phyloP scores from a whole-genome alignment of 37 sponge, comb jelly and placozoan species.

The Cladorhizidae sp. region DNA sequence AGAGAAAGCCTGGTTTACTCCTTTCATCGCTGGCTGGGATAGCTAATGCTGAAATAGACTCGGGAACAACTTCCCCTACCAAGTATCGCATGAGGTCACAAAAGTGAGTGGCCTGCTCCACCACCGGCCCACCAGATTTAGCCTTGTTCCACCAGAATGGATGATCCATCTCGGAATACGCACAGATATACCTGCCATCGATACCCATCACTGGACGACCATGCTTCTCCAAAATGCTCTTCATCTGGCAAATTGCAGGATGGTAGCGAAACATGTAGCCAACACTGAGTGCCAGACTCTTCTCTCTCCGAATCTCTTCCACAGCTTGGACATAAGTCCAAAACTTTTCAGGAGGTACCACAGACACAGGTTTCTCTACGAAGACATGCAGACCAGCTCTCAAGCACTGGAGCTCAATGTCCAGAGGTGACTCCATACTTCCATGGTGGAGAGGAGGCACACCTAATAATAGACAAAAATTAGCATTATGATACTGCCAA shows the following conservation, averaged over 20 bases:
- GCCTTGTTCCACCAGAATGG: constrained; percentile 80
- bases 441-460: constrained; percentile 83
- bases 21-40: constrained; percentile 37
- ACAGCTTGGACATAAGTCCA: constrained; percentile 55
- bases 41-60: constrained; percentile 14
- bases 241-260: constrained; percentile 69
- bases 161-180: constrained; percentile 54
- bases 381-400: constrained; percentile 77
- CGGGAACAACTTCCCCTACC: constrained; percentile 54
- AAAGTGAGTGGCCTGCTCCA: constrained; percentile 93
- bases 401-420: constrained; percentile 74
- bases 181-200: constrained; percentile 70
- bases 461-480: constrained; percentile 35
- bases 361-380: constrained; percentile 88
- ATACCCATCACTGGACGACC: constrained; percentile 46
- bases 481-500: too few species aligned
- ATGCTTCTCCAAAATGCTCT: constrained; percentile 32
- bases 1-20: constrained; percentile 52
- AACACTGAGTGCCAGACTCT: constrained; percentile 49
- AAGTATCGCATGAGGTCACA: constrained; percentile 82
- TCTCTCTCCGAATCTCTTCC: constrained; percentile 16
- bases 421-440: constrained; percentile 22
- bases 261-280: constrained; percentile 94
- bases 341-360: constrained; percentile 68
- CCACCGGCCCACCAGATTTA: constrained; percentile 80